Percentiles rank a stretch among this genome's conserved stretches.
These are phyloP conservation scores for Cynocephalus volans DNA, from an alignment of 2,113 vertebrate genomes.

Conservation along the genomic window DNA sequence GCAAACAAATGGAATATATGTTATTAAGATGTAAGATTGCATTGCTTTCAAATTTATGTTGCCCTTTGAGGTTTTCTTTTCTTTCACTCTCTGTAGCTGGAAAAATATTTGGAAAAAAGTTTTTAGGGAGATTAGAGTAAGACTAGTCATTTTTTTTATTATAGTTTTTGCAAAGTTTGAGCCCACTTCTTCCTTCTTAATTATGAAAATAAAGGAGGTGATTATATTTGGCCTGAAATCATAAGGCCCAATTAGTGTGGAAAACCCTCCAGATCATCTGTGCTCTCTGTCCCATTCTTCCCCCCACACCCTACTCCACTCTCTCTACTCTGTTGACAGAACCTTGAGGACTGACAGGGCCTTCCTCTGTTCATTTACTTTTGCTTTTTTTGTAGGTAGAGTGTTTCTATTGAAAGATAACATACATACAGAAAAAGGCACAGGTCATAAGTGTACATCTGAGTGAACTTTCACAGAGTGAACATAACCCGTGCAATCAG, in stretches of 20 bases:
- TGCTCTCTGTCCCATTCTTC: too few relatives aligned
- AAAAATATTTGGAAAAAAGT: not conserved
- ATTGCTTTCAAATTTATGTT: not conserved
- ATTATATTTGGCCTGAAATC: not conserved
- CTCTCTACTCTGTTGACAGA: not conserved
- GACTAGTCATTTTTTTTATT: not conserved
- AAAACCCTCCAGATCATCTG: not conserved
- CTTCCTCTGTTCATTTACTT: not conserved
- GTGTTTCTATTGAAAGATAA: not conserved
- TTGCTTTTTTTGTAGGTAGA: not conserved
- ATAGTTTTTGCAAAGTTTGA: not conserved
- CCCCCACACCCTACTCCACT: rapidly evolving
- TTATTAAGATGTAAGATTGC: not conserved
- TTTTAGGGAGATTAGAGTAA: not conserved
- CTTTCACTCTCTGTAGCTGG: not conserved
- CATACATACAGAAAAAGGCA: not conserved
- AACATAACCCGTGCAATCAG: not conserved
- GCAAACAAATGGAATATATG: not conserved
- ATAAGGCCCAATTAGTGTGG: not conserved
- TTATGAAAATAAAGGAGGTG: not conserved
- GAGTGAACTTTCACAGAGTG: not conserved
- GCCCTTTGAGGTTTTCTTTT: not conserved
- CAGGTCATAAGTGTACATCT: not conserved
- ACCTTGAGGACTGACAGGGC: not conserved
- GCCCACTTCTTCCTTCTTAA: not conserved